Base-by-base conservation (phyloP, 2,888 invertebrate genomes). In the Bedellia somnulentella region DNA sequence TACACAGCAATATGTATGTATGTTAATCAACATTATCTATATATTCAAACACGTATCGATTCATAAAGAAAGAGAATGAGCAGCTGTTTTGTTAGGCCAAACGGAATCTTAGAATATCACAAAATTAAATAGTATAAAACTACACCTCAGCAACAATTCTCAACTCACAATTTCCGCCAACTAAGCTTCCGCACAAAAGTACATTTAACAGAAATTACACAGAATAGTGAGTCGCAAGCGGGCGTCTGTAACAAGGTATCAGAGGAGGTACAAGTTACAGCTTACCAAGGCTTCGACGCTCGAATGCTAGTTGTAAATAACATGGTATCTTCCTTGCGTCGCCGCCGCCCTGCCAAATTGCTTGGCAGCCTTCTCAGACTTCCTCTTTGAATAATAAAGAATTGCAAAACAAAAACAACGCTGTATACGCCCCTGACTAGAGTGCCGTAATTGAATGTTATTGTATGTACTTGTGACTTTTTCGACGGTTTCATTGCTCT, bases 351-450 rank as follows among this genome's bases (percentile, higher is more conserved):
- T 63, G 71, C 70, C 70, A 67, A 68, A 71, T 67, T 63, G 59
- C 70, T 68, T 70, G 68, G 67, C 71, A 70, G 48, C 59, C 58
- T 63, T 49, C 59, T 63, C 59, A 60, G 60, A 61, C 60, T 63
- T 62, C 60, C 66, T 57, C 58, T 58, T 64, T 64, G 67, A 67
- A 67, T 66, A 67, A 64, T 60, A 58, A 64, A 53, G 50, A 55
- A 57, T 48, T 60, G 62, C 57, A 56, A 54, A 55, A 38, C 35
- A 54, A 56, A 58, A 58, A 58, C 51, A 57, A 52, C 57, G 50
- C 48, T 46, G 49, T 47, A 48, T 46, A 45, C 39, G 35, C 40
- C 41, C 37, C 36, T 29, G 29, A 14, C 11, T 11, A n/a, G 12
- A 18, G 17, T 18, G 12, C 14, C 16, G 12, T 17, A 26, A 29